Evolutionary conservation across 2,113 vertebrate species (phyloP).

Genomic region (Progne subis): DNA sequence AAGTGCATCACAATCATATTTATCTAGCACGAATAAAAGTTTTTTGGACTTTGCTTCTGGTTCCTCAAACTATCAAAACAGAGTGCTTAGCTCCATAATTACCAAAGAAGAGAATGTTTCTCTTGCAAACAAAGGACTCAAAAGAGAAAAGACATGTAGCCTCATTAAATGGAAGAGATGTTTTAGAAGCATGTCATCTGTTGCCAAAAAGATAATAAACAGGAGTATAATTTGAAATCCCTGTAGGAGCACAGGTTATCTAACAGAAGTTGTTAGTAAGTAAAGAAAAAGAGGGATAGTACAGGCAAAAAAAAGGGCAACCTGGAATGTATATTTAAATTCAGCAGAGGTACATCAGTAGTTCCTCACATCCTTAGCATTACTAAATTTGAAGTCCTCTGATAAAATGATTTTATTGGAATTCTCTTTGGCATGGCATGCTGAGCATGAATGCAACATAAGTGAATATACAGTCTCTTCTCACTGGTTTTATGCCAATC

Average conservation of each 20-base stretch:
- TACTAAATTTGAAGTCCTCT: conserved; percentile 49
- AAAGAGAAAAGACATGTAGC: background rate
- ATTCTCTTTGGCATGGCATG: conserved; percentile 46
- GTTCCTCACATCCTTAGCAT: background rate
- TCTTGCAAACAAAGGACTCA: background rate
- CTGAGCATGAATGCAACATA: conserved; percentile 27
- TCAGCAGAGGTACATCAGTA: conserved; percentile 23
- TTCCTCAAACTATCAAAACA: background rate
- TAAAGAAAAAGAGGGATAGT: background rate
- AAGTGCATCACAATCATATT: background rate
- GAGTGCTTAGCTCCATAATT: background rate
- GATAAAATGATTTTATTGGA: conserved; percentile 58
- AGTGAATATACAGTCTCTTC: conserved; percentile 27
- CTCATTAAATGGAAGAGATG: background rate
- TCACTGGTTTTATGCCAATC: conserved; percentile 8
- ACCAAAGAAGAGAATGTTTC: background rate
- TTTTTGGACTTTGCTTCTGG: background rate
- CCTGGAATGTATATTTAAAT: background rate
- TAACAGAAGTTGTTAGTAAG: conserved; percentile 7
- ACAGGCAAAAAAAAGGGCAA: background rate
- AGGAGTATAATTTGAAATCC: background rate
- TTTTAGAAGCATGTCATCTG: background rate
- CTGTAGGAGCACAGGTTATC: background rate
- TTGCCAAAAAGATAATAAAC: background rate
- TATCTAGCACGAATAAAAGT: background rate